Percentiles rank a stretch among this genome's conserved stretches.
Conservation (phyloP, 2,888 invertebrate species). For the Pediacus dermestoides region DNA sequence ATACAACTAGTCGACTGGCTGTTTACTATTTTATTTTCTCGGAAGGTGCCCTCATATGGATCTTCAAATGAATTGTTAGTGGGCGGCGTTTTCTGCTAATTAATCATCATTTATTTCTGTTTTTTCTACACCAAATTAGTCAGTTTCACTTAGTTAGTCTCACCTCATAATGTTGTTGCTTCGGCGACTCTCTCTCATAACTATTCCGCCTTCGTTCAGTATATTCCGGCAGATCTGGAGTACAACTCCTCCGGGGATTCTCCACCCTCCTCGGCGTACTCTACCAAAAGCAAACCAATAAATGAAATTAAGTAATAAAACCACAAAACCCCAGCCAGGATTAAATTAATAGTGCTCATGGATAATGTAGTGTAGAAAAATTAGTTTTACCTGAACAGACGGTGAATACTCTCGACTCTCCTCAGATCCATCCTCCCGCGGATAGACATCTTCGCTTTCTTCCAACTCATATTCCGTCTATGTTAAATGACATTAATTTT, state of each 20-base stretch:
- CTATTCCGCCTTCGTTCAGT: slow-evolving; percentile 40
- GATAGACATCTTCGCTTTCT: slow-evolving; percentile 44
- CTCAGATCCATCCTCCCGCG: slow-evolving; percentile 41
- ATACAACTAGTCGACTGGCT: slow-evolving; percentile 70
- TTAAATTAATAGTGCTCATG: too few species aligned
- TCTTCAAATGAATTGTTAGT: slow-evolving; percentile 51
- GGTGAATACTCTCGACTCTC: slow-evolving; percentile 43
- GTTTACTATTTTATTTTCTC: slow-evolving; percentile 59
- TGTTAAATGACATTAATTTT: slow-evolving; percentile 7
- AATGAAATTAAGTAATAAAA: too few species aligned
- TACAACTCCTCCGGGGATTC: slow-evolving; percentile 34
- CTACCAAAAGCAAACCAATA: slow-evolving; percentile 28
- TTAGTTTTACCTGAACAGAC: slow-evolving; percentile 40
- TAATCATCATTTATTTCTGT: slow-evolving; percentile 2
- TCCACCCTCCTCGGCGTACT: slow-evolving; percentile 42
- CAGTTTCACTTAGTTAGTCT: too few species aligned
- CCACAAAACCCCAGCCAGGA: too few species aligned
- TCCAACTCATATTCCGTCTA: slow-evolving; percentile 44
- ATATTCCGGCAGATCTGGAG: slow-evolving; percentile 41
- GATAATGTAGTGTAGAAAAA: slow-evolving; percentile 5
- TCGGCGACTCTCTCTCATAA: slow-evolving; percentile 46
- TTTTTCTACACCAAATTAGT: too few species aligned
- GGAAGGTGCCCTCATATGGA: slow-evolving; percentile 49
- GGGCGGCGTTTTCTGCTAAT: slow-evolving; percentile 44
- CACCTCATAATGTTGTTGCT: slow-evolving; percentile 46